These are phyloP conservation scores for Linurgus olivaceus DNA, from an alignment of 2,797 vertebrate genomes.

Conservation along the genomic window DNA sequence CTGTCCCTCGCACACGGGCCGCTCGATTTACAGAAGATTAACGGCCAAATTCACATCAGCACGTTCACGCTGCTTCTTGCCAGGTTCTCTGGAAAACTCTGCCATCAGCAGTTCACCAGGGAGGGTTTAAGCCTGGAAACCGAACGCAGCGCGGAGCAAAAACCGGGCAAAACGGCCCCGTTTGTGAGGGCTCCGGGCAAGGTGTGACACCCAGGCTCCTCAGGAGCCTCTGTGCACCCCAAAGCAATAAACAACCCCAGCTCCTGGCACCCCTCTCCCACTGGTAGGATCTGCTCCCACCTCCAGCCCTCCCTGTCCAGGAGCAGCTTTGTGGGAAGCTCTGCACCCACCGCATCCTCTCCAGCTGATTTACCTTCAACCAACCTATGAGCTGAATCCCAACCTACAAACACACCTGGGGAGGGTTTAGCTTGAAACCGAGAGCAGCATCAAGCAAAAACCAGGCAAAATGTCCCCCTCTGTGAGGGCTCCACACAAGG, in stretches of 20 bases:
- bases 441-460: not conserved
- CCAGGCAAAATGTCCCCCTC: not conserved
- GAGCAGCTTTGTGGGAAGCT: not conserved
- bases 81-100: constrained; percentile 61
- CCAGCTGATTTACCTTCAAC: not conserved
- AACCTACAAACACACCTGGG: not conserved
- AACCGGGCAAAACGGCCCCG: not conserved
- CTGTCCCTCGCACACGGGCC: constrained; percentile 23
- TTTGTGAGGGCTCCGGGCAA: accelerated
- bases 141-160: not conserved
- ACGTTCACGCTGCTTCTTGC: constrained; percentile 72
- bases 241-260: not conserved
- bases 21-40: constrained; percentile 68
- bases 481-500: not conserved
- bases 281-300: not conserved
- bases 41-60: constrained; percentile 64
- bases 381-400: not conserved
- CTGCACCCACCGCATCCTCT: accelerated
- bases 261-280: accelerated
- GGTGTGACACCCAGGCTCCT: not conserved
- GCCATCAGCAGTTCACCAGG: constrained; percentile 37
- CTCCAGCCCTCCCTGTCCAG: not conserved
- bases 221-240: not conserved
- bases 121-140: not conserved
- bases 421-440: not conserved